A percentile compares a stretch with the other conserved stretches of the same genome.
Conservation (phyloP, 64 coral and sea anemone species). For the Cladopsammia gracilis region DNA sequence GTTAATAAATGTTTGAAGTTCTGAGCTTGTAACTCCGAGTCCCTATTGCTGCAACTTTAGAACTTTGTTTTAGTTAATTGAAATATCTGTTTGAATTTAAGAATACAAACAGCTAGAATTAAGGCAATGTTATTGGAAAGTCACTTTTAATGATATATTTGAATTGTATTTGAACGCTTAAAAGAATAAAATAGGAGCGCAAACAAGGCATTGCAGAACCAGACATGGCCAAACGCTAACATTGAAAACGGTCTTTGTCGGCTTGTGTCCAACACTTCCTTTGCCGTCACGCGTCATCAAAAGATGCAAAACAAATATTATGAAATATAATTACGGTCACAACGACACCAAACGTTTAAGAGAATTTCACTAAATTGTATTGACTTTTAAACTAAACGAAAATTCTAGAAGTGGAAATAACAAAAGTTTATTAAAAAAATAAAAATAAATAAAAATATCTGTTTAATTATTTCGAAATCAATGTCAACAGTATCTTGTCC, state of each 20-base stretch:
- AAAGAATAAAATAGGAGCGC: background rate
- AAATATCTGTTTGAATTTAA: conserved; percentile 5
- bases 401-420: background rate
- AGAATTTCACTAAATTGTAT: background rate
- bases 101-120: background rate
- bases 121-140: background rate
- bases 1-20: no score
- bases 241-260: no score
- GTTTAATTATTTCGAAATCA: background rate
- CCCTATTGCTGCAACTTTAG: background rate
- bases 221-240: background rate
- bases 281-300: no score
- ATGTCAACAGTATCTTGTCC: background rate
- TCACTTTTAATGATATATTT: background rate
- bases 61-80: background rate
- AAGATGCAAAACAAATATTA: no score
- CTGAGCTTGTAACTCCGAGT: no score
- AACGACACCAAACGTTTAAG: background rate
- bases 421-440: background rate
- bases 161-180: background rate
- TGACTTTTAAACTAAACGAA: no score
- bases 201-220: background rate
- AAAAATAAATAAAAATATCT: background rate
- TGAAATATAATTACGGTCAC: background rate
- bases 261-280: no score